Evolutionary conservation across 2,888 invertebrate genomes (phyloP).

Genomic region (Drosophila basisetae): DNA sequence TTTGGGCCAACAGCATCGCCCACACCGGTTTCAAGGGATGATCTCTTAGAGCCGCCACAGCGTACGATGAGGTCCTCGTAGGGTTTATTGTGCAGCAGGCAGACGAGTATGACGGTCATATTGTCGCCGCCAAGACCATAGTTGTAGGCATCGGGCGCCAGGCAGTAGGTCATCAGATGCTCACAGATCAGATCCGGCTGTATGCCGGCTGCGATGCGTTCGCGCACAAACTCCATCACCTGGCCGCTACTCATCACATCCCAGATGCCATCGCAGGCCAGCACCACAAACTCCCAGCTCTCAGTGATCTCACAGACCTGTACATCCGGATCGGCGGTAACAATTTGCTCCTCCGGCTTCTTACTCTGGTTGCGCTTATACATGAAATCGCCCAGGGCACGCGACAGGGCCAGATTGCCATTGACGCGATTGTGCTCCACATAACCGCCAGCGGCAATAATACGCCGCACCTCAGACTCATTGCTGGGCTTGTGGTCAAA

Average conservation of each 20-base stretch:
- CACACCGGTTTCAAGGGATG: conserved; percentile 15
- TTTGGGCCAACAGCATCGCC: conserved; percentile 52
- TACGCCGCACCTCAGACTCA: conserved; percentile 93
- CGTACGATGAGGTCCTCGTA: conserved; percentile 82
- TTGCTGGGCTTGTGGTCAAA: conserved; percentile 98
- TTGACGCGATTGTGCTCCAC: conserved; percentile 98
- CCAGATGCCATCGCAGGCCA: conserved; percentile 99
- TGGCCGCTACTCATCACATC: conserved; percentile 98
- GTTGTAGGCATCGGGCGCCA: conserved; percentile 98
- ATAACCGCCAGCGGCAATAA: conserved; percentile 97
- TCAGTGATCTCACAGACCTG: conserved; percentile 91
- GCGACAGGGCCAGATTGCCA: conserved; percentile 97
- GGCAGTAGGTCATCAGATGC: conserved; percentile 95
- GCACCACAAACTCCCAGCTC: conserved; percentile 97
- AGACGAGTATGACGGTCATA: conserved; percentile 98
- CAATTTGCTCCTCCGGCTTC: conserved; percentile 96
- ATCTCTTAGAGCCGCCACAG: conserved; percentile 57
- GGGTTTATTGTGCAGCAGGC: conserved; percentile 87
- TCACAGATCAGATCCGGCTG: conserved; percentile 98
- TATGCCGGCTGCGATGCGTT: conserved; percentile 91
- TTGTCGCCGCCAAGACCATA: conserved; percentile 99
- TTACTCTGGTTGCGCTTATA: conserved; percentile 96
- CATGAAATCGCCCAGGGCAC: conserved; percentile 98
- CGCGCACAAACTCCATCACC: conserved; percentile 95
- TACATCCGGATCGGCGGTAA: conserved; percentile 98